Conservation (phyloP, 64 coral and sea anemone genomes). For the Stichodactyla mertensii region DNA sequence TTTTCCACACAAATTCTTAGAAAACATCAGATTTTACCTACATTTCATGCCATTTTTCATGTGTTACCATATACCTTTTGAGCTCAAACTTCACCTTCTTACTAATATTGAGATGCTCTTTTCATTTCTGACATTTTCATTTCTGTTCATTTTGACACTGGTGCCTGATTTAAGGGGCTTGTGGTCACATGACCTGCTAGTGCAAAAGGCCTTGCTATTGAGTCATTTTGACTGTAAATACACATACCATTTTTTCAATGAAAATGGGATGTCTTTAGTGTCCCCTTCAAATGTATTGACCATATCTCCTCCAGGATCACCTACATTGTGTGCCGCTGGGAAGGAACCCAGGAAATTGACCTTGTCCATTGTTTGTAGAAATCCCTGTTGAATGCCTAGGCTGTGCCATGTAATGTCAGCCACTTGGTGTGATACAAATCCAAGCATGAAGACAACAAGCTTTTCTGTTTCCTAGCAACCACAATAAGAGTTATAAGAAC, state of each 20-base stretch:
- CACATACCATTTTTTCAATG: slow-evolving; percentile 49
- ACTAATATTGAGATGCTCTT: too few relatives aligned
- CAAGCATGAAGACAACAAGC: slow-evolving; percentile 89
- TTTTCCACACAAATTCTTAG: too few relatives aligned
- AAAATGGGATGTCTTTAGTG: slow-evolving; percentile 46
- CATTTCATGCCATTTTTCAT: too few relatives aligned
- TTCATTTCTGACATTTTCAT: too few relatives aligned
- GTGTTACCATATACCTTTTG: too few relatives aligned
- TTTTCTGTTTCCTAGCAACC: slow-evolving; percentile 76
- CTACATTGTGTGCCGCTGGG: slow-evolving; percentile 74
- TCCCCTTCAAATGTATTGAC: slow-evolving; percentile 90
- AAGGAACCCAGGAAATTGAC: slow-evolving; percentile 94
- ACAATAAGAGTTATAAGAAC: neutral
- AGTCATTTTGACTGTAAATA: too few relatives aligned
- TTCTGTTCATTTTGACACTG: too few relatives aligned
- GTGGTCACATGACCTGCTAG: too few relatives aligned
- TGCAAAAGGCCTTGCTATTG: too few relatives aligned
- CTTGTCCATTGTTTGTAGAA: slow-evolving; percentile 85
- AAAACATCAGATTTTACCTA: too few relatives aligned
- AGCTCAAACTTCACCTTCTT: too few relatives aligned
- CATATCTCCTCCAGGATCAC: slow-evolving; percentile 90
- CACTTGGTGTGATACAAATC: slow-evolving; percentile 96
- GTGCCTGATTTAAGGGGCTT: too few relatives aligned
- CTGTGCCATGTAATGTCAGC: slow-evolving; percentile 97
- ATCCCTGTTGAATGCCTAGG: slow-evolving; percentile 87